Evolutionary conservation across 2,113 vertebrate genomes (phyloP), one percentile per base, ranked within the genome.

Genomic region (Takifugu flavidus): DNA sequence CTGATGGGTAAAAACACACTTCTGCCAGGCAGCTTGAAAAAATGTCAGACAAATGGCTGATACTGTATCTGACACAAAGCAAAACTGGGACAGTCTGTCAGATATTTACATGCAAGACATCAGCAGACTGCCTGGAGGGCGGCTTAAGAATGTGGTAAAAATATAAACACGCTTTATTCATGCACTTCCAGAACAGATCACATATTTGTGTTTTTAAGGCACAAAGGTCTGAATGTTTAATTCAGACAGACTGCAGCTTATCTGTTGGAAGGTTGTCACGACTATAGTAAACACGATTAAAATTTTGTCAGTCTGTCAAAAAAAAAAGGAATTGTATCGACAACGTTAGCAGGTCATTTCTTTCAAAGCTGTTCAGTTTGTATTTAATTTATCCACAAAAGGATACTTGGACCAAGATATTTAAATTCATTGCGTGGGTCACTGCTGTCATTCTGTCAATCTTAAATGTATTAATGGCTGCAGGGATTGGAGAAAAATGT

Each of bases 1-100:
- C 74, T 67, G 67, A 75, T 62, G 62, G 62, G 46, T 46, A 31
- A 73, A 63, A 61, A 56, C 54, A 60, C 67, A 67, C 57, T 55
- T 68, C 63, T 77, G 69, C 76, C 83, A 74, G 74, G 63, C 69
- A 53, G 67, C 70, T 51, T 59, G 31, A 74, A 74, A 34, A 57
- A 72, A 74, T 39, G 61, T 58, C 74, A 82, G 64, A 82, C 72
- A 74, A 82, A 83, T 50, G 51, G 74, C 67, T 72, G 59, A 78
- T 74, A 58, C 57, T 59, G 64, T 76, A 77, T 77, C 68, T 67
- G 77, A 77, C 78, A 70, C 72, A 49, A 47, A 73, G 67, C 25
- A 60, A 70, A 51, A 55, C 72, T 72, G 73, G 71, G 71, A 69
- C 75, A 75, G 66, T 60, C 70, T 82, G 75, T 74, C 74, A 76